Conservation (phyloP, 2,113 vertebrate species). For the Ptilorrhoa leucosticta region DNA sequence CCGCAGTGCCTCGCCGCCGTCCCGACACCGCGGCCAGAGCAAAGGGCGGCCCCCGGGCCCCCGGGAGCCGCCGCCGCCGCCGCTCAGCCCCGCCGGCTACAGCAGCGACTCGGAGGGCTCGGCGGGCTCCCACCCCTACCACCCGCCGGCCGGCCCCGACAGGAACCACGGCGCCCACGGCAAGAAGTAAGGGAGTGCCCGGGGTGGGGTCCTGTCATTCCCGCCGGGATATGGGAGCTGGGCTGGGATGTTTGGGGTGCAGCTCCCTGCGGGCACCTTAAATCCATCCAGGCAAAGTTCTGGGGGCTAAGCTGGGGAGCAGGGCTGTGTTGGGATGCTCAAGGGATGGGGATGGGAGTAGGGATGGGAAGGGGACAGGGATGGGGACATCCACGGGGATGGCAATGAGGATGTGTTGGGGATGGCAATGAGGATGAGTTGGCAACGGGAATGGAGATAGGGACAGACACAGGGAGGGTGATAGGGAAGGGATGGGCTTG, state of each 20-base stretch:
- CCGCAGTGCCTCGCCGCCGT: conserved; percentile 64
- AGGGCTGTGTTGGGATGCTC: background rate
- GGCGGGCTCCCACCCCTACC: conserved; percentile 70
- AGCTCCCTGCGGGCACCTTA: rapidly evolving
- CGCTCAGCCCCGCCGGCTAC: conserved; percentile 76
- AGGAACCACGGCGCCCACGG: conserved; percentile 75
- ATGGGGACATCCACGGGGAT: too few species aligned
- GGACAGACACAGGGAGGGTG: too few species aligned
- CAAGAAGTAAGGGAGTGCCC: conserved; percentile 78
- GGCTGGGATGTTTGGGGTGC: background rate
- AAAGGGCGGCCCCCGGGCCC: conserved; percentile 68
- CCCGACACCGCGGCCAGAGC: conserved; percentile 76
- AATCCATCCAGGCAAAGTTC: background rate
- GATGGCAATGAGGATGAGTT: too few species aligned
- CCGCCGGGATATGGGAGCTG: rapidly evolving
- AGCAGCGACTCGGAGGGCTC: conserved; percentile 89
- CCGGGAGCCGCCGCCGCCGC: conserved; percentile 66
- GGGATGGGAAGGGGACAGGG: background rate
- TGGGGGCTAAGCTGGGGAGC: background rate
- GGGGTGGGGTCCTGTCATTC: rapidly evolving
- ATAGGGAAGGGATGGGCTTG: background rate
- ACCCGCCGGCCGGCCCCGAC: conserved; percentile 44
- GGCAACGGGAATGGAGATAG: too few species aligned
- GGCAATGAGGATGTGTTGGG: too few species aligned
- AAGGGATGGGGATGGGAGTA: background rate